Percentiles rank a stretch among this genome's conserved stretches.
Conservation (phyloP, 2,113 vertebrate genomes). For the Neogobius melanostomus region DNA sequence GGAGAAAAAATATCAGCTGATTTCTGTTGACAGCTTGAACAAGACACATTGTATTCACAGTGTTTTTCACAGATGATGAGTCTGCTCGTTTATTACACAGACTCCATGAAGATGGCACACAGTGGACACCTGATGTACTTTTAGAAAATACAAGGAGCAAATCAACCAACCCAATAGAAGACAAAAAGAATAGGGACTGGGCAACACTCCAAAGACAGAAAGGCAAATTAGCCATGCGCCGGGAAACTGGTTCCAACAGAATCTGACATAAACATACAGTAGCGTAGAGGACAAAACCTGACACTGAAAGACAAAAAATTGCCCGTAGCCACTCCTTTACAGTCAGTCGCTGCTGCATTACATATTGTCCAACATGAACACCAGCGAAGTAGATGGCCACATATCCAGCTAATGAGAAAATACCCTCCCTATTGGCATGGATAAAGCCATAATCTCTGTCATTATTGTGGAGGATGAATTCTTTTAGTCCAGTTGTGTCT, state of each 20-base stretch:
- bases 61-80: constrained; percentile 17
- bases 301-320: constrained; percentile 60
- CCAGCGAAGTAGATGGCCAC: constrained; percentile 88
- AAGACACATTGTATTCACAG: constrained; percentile 71
- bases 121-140: constrained; percentile 71
- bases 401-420: constrained; percentile 88
- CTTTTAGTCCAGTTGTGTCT: constrained; percentile 81
- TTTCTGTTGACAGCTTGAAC: constrained; percentile 90
- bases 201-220: constrained; percentile 87
- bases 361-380: constrained; percentile 85
- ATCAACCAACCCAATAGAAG: constrained; percentile 75
- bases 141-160: constrained; percentile 82
- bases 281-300: constrained; percentile 63
- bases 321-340: constrained; percentile 80
- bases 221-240: constrained; percentile 88
- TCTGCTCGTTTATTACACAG: constrained; percentile 18
- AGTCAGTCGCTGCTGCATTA: constrained; percentile 73
- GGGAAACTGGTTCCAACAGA: constrained; percentile 82
- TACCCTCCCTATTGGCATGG: constrained; percentile 90
- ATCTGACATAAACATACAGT: constrained; percentile 72
- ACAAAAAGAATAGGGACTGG: constrained; percentile 81
- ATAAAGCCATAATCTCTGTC: constrained; percentile 83
- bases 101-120: constrained; percentile 83
- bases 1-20: constrained; percentile 88
- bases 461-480: constrained; percentile 81